A percentile compares a stretch with the other conserved stretches of the same genome.
Evolutionary conservation across 2,888 invertebrate species (phyloP).

Genomic region (Xylophagus ater): DNA sequence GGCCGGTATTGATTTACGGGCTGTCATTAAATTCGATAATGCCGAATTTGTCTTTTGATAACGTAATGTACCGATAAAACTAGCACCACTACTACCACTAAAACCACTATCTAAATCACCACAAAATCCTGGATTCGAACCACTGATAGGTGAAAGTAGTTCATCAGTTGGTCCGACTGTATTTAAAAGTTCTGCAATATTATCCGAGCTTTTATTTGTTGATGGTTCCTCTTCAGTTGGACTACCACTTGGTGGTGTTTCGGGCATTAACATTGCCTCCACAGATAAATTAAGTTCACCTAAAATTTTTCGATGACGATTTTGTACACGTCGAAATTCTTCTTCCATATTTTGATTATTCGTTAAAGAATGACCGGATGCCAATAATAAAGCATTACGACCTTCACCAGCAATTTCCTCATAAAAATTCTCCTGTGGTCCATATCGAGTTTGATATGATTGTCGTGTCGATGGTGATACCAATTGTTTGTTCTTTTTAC

Average conservation of each 20-base stretch:
- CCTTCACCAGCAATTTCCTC: conserved; percentile 23
- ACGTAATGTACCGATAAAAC: conserved; percentile 62
- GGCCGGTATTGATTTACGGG: conserved; percentile 24
- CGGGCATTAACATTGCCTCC: conserved; percentile 85
- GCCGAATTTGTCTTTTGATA: conserved; percentile 35
- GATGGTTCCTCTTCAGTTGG: conserved; percentile 36
- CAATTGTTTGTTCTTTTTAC: conserved; percentile 34
- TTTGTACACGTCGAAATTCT: conserved; percentile 73
- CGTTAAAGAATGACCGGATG: conserved; percentile 47
- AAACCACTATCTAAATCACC: conserved; percentile 68
- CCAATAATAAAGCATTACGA: conserved; percentile 20
- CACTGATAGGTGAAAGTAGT: conserved; percentile 55
- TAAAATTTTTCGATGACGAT: conserved; percentile 67
- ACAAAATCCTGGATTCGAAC: conserved; percentile 38
- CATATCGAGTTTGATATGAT: conserved; percentile 64
- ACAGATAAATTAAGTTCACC: conserved; percentile 79
- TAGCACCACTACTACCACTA: conserved; percentile 72
- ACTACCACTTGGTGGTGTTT: conserved; percentile 43
- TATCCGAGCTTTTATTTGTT: conserved; percentile 42
- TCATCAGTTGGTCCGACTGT: conserved; percentile 61
- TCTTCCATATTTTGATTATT: conserved; percentile 64
- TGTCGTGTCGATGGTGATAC: conserved; percentile 40
- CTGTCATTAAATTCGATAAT: conserved; percentile 26
- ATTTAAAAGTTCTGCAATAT: conserved; percentile 50
- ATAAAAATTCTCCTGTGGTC: conserved; percentile 32